These are phyloP conservation scores for Agrilus mali DNA, from an alignment of 2,888 invertebrate species.

Conservation along the genomic window DNA sequence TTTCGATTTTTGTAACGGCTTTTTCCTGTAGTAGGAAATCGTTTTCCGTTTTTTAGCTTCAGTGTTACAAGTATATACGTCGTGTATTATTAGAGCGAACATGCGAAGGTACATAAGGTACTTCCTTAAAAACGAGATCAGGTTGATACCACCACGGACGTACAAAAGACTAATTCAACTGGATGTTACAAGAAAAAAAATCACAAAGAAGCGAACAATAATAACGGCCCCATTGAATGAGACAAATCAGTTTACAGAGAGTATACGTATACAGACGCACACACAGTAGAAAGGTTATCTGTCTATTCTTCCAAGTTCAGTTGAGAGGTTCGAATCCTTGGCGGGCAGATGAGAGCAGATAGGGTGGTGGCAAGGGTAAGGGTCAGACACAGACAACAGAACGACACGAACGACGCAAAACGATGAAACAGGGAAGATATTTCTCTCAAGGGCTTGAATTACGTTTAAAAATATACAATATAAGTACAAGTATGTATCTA, in stretches of 20 bases:
- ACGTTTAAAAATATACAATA: no score
- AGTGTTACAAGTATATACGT: no score
- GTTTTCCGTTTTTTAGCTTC: no score
- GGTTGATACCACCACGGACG: slow-evolving; percentile 6
- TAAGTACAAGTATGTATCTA: no score
- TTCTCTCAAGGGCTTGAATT: no score
- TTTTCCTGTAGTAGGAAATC: no score
- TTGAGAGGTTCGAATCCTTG: slow-evolving; percentile 16
- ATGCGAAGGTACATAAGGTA: no score
- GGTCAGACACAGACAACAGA: slow-evolving; percentile 12
- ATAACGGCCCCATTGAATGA: slow-evolving; percentile 16
- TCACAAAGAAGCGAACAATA: slow-evolving; percentile 16
- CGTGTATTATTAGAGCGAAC: no score
- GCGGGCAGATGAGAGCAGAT: slow-evolving; percentile 17
- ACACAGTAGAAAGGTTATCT: slow-evolving; percentile 16
- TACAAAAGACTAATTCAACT: slow-evolving; percentile 12
- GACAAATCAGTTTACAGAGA: slow-evolving; percentile 21
- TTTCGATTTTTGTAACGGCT: no score
- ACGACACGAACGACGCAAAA: no score
- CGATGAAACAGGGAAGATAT: no score
- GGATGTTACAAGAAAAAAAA: slow-evolving; percentile 13
- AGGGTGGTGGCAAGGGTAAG: slow-evolving; percentile 15
- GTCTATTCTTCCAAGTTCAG: slow-evolving; percentile 17
- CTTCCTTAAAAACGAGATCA: no score
- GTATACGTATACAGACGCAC: slow-evolving; percentile 6